These are phyloP conservation scores for Gopherus flavomarginatus DNA, from an alignment of 2,113 vertebrate genomes.

Conservation along the genomic window DNA sequence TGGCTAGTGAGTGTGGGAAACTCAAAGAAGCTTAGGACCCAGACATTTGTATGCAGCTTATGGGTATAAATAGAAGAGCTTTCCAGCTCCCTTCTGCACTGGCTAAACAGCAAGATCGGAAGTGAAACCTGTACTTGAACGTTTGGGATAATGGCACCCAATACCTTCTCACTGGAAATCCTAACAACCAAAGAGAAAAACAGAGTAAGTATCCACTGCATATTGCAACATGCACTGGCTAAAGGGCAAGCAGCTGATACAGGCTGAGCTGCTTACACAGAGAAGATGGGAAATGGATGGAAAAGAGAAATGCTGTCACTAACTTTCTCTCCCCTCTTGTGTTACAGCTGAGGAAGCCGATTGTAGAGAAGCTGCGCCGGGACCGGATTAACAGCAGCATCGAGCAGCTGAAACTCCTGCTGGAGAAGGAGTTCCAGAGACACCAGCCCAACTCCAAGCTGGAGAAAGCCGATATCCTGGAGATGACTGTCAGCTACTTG, in stretches of 20 bases:
- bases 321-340: background rate
- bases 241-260: constrained; percentile 17
- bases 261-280: fast-evolving
- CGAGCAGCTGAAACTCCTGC: constrained; percentile 80
- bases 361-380: constrained; percentile 80
- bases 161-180: constrained; percentile 58
- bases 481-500: constrained; percentile 90
- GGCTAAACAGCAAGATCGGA: background rate
- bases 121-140: background rate
- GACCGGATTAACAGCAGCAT: constrained; percentile 86
- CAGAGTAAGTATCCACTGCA: constrained; percentile 73
- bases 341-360: constrained; percentile 80
- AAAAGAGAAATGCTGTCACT: background rate
- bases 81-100: background rate
- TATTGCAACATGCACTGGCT: fast-evolving
- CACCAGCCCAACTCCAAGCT: constrained; percentile 88
- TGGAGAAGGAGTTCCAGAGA: constrained; percentile 88
- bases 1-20: constrained; percentile 86
- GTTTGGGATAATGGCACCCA: constrained; percentile 66
- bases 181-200: constrained; percentile 65
- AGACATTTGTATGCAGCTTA: constrained; percentile 69
- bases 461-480: constrained; percentile 88
- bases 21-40: constrained; percentile 70
- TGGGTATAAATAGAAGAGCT: constrained; percentile 72
- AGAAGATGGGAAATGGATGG: background rate